Evolutionary conservation across 2,888 invertebrate genomes (phyloP).

Genomic region (Hyalella azteca): DNA sequence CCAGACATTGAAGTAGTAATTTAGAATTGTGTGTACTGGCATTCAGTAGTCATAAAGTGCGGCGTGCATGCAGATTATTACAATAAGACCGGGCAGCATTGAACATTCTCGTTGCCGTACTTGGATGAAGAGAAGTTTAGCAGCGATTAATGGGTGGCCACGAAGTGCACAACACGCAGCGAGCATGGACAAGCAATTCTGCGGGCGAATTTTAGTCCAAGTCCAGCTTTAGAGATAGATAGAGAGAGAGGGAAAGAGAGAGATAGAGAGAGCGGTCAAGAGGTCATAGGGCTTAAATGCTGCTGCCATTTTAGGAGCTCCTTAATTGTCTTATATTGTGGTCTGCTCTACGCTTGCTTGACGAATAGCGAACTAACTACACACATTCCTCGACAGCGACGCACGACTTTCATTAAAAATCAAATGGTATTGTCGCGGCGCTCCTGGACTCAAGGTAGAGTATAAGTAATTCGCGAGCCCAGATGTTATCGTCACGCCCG

Average conservation of each 20-base stretch:
- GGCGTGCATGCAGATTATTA: not conserved
- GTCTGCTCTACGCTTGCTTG: not conserved
- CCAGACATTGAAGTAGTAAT: not conserved
- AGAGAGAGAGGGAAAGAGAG: no score
- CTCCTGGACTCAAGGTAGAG: conserved; percentile 7
- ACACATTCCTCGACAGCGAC: not conserved
- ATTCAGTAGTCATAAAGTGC: not conserved
- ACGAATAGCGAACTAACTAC: conserved; percentile 30
- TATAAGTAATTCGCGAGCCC: no score
- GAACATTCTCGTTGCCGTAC: conserved; percentile 7
- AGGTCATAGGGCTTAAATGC: conserved; percentile 34
- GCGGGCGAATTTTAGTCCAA: not conserved
- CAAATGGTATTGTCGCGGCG: not conserved
- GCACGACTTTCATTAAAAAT: conserved; percentile 25
- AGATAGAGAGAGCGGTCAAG: not conserved
- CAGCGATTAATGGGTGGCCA: not conserved
- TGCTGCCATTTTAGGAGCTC: conserved; percentile 34
- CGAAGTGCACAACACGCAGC: not conserved
- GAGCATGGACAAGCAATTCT: not conserved
- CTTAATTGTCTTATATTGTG: conserved; percentile 37
- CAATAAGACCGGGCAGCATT: not conserved
- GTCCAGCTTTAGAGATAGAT: not conserved
- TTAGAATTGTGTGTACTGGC: not conserved
- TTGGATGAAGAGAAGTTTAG: not conserved
- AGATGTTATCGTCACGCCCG: no score